Percentiles rank a stretch among this genome's conserved stretches.
Conservation (phyloP, 1,140 invertebrate genomes). For the Stratiolaelaps scimitus region DNA sequence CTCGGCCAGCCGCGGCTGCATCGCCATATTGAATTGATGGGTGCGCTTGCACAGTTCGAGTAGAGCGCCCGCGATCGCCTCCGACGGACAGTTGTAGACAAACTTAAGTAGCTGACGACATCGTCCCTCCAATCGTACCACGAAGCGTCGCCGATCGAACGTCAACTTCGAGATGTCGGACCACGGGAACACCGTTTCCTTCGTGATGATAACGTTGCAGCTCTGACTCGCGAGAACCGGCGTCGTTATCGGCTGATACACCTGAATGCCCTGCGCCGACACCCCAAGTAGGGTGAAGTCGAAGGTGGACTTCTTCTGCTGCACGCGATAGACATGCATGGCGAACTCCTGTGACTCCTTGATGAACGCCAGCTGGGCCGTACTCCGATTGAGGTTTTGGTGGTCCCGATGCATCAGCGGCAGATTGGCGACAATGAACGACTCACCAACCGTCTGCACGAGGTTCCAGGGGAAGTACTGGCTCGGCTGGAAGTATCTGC, state of each 20-base stretch:
- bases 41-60: constrained; percentile 74
- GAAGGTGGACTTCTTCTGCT: constrained; percentile 53
- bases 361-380: constrained; percentile 72
- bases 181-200: constrained; percentile 30
- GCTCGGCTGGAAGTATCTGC: constrained; percentile 49
- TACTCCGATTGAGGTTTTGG: constrained; percentile 54
- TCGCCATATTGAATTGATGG: constrained; percentile 86
- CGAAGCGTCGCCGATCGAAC: constrained; percentile 32
- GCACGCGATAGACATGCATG: constrained; percentile 72
- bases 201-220: constrained; percentile 15
- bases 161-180: constrained; percentile 33
- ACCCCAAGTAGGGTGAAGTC: constrained; percentile 53
- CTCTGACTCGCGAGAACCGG: not conserved
- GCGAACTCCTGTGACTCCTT: constrained; percentile 59
- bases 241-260: constrained; percentile 47
- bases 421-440: constrained; percentile 49
- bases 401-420: constrained; percentile 57
- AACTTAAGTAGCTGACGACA: constrained; percentile 41
- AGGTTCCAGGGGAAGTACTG: constrained; percentile 61
- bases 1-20: constrained; percentile 66
- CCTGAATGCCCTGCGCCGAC: constrained; percentile 69
- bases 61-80: constrained; percentile 80
- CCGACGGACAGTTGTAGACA: constrained; percentile 72
- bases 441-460: constrained; percentile 48
- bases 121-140: constrained; percentile 7